Base-by-base conservation (phyloP, 2,888 invertebrate genomes). In the Hoplodrina blanda region DNA sequence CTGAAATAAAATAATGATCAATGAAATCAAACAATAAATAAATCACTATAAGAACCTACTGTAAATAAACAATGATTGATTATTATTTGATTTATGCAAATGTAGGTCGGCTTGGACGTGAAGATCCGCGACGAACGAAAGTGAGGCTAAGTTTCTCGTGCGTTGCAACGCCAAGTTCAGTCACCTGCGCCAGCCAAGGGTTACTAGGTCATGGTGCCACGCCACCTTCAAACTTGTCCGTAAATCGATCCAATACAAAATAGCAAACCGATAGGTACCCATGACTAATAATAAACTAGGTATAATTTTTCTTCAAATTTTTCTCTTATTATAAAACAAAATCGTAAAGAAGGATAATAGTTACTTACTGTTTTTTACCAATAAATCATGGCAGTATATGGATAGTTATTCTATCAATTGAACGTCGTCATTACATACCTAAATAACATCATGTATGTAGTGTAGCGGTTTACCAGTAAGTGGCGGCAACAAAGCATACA, bases 111-210 rank as follows among this genome's bases (percentile, higher is more conserved):
- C 60, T 73, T 78, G 70, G 66, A 76, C 79, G 81, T 78, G 80
- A 84, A 91, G 88, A 91, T 93, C 94, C 93, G 93, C 87, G 82
- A 91, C 84, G 81, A 91, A 87, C 86, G 93, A 94, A 94, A 94
- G 93, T 93, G 92, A 93, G 90, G 90, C 46, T 89, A 86, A 84
- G 80, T 87, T 92, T 91, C 90, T 88, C 88, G 90, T 87, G 87
- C 85, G 83, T 69, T 89, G 90, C 90, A 89, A 81, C 88, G 87
- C 77, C 84, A 88, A 88, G 92, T 91, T 91, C 88, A 90, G 82
- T 83, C 79, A 87, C 87, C 82, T 86, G 89, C 87, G 85, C 82
- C 73, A 70, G 69, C 55, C 78, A 86, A 89, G 89, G 91, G 92
- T 94, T 89, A 94, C 91, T 94, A 77, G 92, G 95, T 92, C 91